phyloP scores from a whole-genome alignment of 2,888 invertebrate genomes.

The Pocota personata region DNA sequence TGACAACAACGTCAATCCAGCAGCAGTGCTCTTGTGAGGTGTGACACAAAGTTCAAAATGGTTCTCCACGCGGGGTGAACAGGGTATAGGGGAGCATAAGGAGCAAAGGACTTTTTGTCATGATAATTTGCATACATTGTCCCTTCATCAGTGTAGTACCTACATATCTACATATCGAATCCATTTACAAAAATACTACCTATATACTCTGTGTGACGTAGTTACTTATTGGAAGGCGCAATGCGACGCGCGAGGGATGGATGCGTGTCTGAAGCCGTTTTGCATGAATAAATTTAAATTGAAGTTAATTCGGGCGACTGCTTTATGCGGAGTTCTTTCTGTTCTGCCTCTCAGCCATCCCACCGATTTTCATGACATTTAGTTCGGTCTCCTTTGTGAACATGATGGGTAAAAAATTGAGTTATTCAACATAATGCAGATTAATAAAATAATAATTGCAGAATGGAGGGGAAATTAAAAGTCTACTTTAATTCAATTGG shows the following conservation, averaged over 20 bases:
- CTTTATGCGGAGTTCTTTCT: slow-evolving; percentile 32
- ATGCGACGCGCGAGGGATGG: slow-evolving; percentile 3
- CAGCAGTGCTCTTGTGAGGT: background rate
- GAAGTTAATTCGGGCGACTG: slow-evolving; percentile 47
- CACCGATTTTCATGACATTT: background rate
- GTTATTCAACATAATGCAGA: slow-evolving; percentile 50
- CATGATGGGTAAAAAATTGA: slow-evolving; percentile 32
- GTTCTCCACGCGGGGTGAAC: background rate
- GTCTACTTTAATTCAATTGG: slow-evolving; percentile 30
- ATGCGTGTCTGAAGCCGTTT: slow-evolving; percentile 43
- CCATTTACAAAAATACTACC: background rate
- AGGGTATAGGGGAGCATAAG: slow-evolving; percentile 12
- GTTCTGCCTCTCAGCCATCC: background rate
- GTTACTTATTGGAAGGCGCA: background rate
- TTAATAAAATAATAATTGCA: slow-evolving; percentile 52
- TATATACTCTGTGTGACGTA: background rate
- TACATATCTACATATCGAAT: background rate
- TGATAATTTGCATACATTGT: slow-evolving; percentile 43
- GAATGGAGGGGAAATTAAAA: slow-evolving; percentile 30
- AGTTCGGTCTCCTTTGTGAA: slow-evolving; percentile 29
- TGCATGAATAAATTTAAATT: slow-evolving; percentile 63
- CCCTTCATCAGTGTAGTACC: background rate
- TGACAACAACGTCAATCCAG: slow-evolving; percentile 2
- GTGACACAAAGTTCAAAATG: slow-evolving; percentile 2
- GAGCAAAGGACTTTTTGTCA: slow-evolving; percentile 30